Evolutionary conservation across 2,797 vertebrate species (phyloP).

Genomic region (Myotis findleyi): DNA sequence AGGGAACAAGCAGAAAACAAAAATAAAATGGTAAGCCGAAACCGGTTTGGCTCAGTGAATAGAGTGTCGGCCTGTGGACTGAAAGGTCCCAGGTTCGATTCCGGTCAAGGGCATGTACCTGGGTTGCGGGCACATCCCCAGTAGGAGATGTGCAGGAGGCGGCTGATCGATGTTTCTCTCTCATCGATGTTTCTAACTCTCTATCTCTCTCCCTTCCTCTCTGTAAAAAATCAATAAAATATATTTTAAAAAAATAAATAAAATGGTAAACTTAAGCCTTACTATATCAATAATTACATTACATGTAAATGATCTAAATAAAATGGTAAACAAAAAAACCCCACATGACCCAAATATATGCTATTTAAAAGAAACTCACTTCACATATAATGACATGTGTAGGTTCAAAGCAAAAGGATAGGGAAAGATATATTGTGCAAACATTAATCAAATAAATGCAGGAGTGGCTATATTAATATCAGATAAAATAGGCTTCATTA

Average conservation of each 20-base stretch:
- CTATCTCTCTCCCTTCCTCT: too few species aligned
- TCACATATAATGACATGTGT: background rate
- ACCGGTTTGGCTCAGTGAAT: too few species aligned
- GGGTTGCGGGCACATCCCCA: too few species aligned
- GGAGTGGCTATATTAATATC: background rate
- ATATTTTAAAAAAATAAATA: background rate
- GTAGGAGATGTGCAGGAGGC: too few species aligned
- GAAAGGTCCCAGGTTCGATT: too few species aligned
- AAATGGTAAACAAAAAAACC: background rate
- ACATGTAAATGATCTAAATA: background rate
- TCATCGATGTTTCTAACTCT: too few species aligned
- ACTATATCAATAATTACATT: background rate
- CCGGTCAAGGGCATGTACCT: too few species aligned
- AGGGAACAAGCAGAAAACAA: background rate
- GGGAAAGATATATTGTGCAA: background rate
- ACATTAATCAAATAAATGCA: background rate
- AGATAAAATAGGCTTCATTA: background rate
- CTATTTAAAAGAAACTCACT: constrained; percentile 22
- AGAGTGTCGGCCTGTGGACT: too few species aligned
- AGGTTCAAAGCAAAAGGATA: background rate
- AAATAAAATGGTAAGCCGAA: background rate
- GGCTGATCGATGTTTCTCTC: too few species aligned
- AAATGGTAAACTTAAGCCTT: background rate
- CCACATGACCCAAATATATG: background rate
- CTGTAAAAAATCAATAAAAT: too few species aligned